phyloP scores from a whole-genome alignment of 2,888 invertebrate species.

The Odontomyia ornata region DNA sequence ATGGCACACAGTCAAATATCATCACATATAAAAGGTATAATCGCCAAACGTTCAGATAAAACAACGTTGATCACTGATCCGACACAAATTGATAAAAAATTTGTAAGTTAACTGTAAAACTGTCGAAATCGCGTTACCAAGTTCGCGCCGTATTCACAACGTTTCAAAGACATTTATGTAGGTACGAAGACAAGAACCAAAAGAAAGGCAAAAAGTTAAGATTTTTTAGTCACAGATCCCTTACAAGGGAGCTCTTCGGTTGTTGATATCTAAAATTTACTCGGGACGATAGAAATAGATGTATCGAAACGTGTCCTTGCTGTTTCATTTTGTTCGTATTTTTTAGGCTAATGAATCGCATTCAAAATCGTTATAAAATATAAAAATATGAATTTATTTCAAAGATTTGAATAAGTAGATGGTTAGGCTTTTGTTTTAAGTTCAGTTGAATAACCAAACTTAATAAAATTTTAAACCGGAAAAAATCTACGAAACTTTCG shows the following conservation, averaged over 20 bases:
- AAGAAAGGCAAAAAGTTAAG: slow-evolving; percentile 16
- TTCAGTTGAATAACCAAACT: too few species aligned
- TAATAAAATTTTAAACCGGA: too few species aligned
- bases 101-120: slow-evolving; percentile 47
- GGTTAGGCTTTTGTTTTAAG: too few species aligned
- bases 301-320: too few species aligned
- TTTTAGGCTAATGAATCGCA: too few species aligned
- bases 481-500: too few species aligned
- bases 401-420: too few species aligned
- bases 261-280: too few species aligned
- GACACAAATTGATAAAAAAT: slow-evolving; percentile 48
- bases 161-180: slow-evolving; percentile 24
- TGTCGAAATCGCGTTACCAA: slow-evolving; percentile 43
- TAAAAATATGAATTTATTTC: too few species aligned
- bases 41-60: slow-evolving; percentile 34
- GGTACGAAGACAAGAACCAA: neutral
- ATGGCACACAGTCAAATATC: slow-evolving; percentile 1
- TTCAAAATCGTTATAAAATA: too few species aligned
- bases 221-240: slow-evolving; percentile 1
- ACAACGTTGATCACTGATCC: slow-evolving; percentile 43
- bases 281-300: too few species aligned
- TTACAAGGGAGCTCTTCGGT: neutral
- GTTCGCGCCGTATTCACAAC: slow-evolving; percentile 41
- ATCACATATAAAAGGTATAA: neutral
- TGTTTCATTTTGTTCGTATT: too few species aligned